Percentiles rank a stretch among this genome's conserved stretches.
These are phyloP conservation scores for Forbesichthys agassizii DNA, from an alignment of 2,113 vertebrate genomes.

Conservation along the genomic window DNA sequence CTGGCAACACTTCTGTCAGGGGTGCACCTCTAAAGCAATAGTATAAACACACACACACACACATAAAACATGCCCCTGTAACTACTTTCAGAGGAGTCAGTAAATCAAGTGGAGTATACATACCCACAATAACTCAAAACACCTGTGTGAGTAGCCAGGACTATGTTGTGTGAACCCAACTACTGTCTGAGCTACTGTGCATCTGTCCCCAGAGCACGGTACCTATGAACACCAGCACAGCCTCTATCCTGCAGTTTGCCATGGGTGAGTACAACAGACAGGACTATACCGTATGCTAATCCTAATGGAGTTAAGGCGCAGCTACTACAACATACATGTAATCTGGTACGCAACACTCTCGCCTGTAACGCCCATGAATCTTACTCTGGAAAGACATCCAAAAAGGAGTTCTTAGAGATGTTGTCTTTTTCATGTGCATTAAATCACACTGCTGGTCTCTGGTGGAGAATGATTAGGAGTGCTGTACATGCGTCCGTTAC, in stretches of 20 bases:
- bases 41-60: conserved; percentile 32
- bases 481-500: not conserved
- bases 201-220: conserved; percentile 81
- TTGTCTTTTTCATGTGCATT: conserved; percentile 73
- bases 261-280: conserved; percentile 83
- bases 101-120: not conserved
- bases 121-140: not conserved
- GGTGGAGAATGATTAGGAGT: conserved; percentile 32
- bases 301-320: not conserved
- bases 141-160: no score
- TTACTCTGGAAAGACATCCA: conserved; percentile 62
- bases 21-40: conserved; percentile 23
- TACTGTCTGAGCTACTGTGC: conserved; percentile 15
- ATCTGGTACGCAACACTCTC: conserved; percentile 17
- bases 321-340: conserved; percentile 1
- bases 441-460: conserved; percentile 44
- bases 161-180: not conserved
- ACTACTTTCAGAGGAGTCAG: not conserved
- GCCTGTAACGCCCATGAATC: conserved; percentile 54
- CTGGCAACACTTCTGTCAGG: conserved; percentile 57
- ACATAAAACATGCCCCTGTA: not conserved
- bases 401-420: conserved; percentile 57
- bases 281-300: no score
- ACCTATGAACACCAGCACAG: conserved; percentile 92
- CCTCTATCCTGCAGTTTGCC: conserved; percentile 95